Evolutionary conservation across 2,113 vertebrate genomes (phyloP), one percentile per base, ranked within the genome.

Genomic region (Ciconia stormi): DNA sequence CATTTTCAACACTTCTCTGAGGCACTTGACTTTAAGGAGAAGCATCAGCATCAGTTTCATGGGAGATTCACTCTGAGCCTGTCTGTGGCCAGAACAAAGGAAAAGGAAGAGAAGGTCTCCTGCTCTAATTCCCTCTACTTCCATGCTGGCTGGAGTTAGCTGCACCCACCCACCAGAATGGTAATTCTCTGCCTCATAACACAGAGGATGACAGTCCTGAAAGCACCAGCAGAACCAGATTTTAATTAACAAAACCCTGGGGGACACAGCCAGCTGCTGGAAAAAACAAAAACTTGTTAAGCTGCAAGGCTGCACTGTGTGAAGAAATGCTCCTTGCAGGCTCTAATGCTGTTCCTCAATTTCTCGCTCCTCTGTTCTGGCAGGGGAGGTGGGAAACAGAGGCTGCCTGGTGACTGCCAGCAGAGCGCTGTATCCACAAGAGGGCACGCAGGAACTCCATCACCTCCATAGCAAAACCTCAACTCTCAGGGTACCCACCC

Each of bases 171-270:
- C 61, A 56, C 27, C 80, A 84, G 82, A 80, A 95, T 52, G 72
- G 83, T 47, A 95, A 90, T 97, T 95, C 94, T 95, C 85, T 89
- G 95, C 95, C 90, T 97, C 92, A 84, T 97, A 95, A 92, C 91
- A 63, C 94, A 95, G 95, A 92, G 56, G 52, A 96, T 74, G 77
- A 67, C 50, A 84, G 86, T 65, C 80, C 89, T 82, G 86, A 90
- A 93, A 96, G 92, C 86, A 79, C 55, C 88, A 95, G 76, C 69
- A 97, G 94, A 96, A 94, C 73, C 86, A 40, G 71, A 95, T 74
- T 95, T 96, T 95, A 95, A 94, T 97, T 95, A 95, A 90, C 86
- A 93, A 95, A 97, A 71, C 96, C 88, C 88, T 89, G 70, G 89
- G 88, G 95, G 88, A 87, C 63, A 59, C 69, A 97, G 86, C 79